Evolutionary conservation across 30 jellyfish, hydroid and myxozoan species (phyloP), one percentile per base, ranked within the genome.

Genomic region (Aurelia coerulea): DNA sequence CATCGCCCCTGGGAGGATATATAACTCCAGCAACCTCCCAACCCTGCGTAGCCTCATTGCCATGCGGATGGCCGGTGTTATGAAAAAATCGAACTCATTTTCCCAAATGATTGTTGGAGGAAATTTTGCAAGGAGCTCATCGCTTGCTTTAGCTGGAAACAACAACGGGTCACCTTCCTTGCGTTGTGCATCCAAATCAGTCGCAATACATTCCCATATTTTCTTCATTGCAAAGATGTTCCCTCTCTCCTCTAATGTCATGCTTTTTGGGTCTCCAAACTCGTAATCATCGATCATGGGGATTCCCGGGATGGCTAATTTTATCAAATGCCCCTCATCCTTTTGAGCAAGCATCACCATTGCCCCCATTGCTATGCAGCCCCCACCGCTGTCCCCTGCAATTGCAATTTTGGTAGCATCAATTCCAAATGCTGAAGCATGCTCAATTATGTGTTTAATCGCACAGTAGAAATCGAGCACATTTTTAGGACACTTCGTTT

Each of bases 371-470:
- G n/a, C n/a, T 81, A 79, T 79, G 42, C 65, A 62, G 11, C 90
- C 82, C 53, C 90, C 90, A 63, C 90, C 90, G 65, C 90, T 79
- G 56, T 65, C 82, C 4, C 90, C 90, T 29, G 59, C 80, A 62
- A 79, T 63, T 12, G 77, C 77, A 18, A 77, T 56, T 39, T 76
- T 77, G 65, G 16, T 33, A 4, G 87, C 68, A 56, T 77, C 87
- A 77, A 77, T 39, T 5, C 87, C 87, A 29, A 77, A 77, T 15
- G 56, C 87, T 15, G 34, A n/a, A 37, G n/a, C n/a, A n/a, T n/a
- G n/a, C n/a, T n/a, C n/a, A n/a, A n/a, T n/a, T n/a, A n/a, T n/a
- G n/a, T n/a, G 87, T 76, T 23, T 77, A 11, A 60, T 77, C 65
- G n/a, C n/a, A n/a, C n/a, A n/a, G n/a, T n/a, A n/a, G n/a, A n/a